Evolutionary conservation across 2,797 vertebrate genomes (phyloP).

Genomic region (Furcifer pardalis): DNA sequence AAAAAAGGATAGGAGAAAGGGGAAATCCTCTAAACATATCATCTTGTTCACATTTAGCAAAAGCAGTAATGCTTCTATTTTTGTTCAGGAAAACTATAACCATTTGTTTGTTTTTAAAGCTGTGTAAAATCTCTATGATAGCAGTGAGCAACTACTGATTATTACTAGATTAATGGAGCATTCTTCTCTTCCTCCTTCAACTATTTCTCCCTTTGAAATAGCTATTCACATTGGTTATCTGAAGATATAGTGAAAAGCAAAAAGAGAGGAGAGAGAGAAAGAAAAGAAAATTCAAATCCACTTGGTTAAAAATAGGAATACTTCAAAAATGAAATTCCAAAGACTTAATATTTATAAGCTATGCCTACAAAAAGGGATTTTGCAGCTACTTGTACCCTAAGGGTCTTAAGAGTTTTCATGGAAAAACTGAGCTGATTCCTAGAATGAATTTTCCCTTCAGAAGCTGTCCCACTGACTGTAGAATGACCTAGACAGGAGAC

Average conservation of each 20-base stretch:
- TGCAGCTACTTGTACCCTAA: background rate
- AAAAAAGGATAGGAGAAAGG: background rate
- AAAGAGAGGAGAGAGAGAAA: background rate
- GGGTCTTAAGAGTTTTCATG: background rate
- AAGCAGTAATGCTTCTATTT: background rate
- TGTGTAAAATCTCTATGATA: background rate
- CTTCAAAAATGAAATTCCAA: background rate
- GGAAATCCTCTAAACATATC: background rate
- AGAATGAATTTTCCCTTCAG: background rate
- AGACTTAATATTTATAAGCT: background rate
- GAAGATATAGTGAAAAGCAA: background rate
- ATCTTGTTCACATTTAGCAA: background rate
- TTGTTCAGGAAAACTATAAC: background rate
- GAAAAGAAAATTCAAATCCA: background rate
- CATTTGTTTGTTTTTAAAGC: background rate
- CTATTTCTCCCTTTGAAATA: background rate
- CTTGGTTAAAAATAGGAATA: slow-evolving; percentile 1
- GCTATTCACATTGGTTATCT: background rate
- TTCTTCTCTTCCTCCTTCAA: background rate
- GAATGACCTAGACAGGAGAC: background rate
- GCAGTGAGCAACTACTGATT: background rate
- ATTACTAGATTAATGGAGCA: background rate
- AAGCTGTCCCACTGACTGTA: slow-evolving; percentile 6
- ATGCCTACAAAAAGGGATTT: background rate
- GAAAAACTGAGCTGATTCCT: background rate